A percentile compares a stretch with the other conserved stretches of the same genome.
Conservation (phyloP, 2,797 vertebrate species). For the Myripristis murdjan region DNA sequence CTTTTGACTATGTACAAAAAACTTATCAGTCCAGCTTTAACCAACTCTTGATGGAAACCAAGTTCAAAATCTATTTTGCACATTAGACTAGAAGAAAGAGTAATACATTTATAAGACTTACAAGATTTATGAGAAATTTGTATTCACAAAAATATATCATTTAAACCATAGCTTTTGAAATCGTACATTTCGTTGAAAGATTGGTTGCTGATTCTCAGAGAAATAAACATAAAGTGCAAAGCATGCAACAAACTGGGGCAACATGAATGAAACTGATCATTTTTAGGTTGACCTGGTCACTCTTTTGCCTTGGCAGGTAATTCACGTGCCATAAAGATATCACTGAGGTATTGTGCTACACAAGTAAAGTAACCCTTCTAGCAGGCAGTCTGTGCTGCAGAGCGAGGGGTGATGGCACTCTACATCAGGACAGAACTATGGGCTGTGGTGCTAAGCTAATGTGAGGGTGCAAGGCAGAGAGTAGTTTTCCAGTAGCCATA, state of each 20-base stretch:
- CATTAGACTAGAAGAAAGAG: constrained; percentile 38
- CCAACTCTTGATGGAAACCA: constrained; percentile 1
- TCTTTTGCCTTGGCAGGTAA: constrained; percentile 3
- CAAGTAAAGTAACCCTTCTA: constrained; percentile 3
- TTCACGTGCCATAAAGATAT: constrained; percentile 6
- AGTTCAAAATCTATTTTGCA: constrained; percentile 18
- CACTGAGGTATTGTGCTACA: constrained; percentile 1
- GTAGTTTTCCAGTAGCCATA: constrained; percentile 72
- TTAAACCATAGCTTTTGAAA: constrained; percentile 42
- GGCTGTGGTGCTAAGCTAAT: constrained; percentile 46
- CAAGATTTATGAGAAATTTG: constrained; percentile 58
- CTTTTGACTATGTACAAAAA: constrained; percentile 69
- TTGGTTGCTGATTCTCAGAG: constrained; percentile 38
- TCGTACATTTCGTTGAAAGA: constrained; percentile 19
- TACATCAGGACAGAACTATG: constrained; percentile 22
- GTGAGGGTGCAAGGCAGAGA: constrained; percentile 53
- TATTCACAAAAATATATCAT: constrained; percentile 47
- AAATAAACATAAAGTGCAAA: constrained; percentile 69
- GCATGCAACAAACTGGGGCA: constrained; percentile 68
- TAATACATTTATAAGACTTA: constrained; percentile 78
- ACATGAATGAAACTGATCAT: constrained; percentile 8
- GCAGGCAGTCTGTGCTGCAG: neutral
- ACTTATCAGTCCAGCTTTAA: constrained; percentile 55
- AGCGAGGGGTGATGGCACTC: neutral
- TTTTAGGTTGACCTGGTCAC: neutral